A percentile compares a stretch with the other conserved stretches of the same genome.
Evolutionary conservation across 2,797 vertebrate species (phyloP).

Genomic region (Arrhamphus sclerolepis): DNA sequence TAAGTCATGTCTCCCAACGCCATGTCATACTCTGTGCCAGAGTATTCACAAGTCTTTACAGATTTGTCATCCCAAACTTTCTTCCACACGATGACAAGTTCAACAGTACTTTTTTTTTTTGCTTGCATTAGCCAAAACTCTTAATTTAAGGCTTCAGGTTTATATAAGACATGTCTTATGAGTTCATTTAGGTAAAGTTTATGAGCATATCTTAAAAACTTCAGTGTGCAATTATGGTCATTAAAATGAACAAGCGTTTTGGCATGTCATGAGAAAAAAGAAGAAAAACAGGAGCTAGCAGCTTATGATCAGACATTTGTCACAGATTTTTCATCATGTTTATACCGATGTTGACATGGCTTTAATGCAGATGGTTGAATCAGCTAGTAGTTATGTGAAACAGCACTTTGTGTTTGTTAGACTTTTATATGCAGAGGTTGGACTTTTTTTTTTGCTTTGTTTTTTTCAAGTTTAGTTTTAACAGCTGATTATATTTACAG

Average conservation of each 20-base stretch:
- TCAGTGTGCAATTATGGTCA: conserved; percentile 33
- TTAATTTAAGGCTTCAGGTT: neutral
- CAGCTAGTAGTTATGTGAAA: neutral
- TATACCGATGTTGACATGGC: conserved; percentile 25
- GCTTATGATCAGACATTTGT: conserved; percentile 52
- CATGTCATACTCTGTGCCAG: conserved; percentile 43
- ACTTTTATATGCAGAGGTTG: neutral
- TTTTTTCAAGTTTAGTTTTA: too few species aligned
- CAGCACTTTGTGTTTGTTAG: neutral
- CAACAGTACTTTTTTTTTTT: conserved; percentile 1
- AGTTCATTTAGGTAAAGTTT: conserved; percentile 7
- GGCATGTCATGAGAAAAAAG: conserved; percentile 32
- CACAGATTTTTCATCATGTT: conserved; percentile 32
- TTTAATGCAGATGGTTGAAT: neutral
- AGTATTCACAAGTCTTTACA: conserved; percentile 27
- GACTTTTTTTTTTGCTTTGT: too few species aligned
- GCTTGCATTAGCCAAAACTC: conserved; percentile 1
- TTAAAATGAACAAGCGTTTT: conserved; percentile 19
- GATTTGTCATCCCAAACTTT: conserved; percentile 17
- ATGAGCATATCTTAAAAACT: neutral
- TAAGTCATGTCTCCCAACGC: conserved; percentile 65
- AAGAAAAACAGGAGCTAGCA: conserved; percentile 14
- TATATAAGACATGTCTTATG: neutral
- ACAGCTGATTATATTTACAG: too few species aligned
- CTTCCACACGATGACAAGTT: conserved; percentile 3